Evolutionary conservation across 2,113 vertebrate genomes (phyloP).

Genomic region (Chionodraco myersi): DNA sequence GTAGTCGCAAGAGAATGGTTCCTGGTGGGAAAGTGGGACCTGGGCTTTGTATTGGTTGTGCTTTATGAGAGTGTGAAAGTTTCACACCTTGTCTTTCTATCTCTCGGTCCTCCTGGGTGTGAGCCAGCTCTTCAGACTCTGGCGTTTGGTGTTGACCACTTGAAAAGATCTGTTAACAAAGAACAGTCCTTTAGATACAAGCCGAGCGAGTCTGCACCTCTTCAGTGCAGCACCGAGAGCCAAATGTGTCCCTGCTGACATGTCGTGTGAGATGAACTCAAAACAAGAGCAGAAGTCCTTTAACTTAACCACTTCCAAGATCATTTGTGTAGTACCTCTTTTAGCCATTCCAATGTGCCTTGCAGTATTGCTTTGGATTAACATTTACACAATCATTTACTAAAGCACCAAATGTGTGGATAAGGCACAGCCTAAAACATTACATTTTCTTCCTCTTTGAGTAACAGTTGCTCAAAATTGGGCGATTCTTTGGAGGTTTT

Average conservation of each 20-base stretch:
- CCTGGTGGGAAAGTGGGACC: no score
- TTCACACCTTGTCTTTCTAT: constrained; percentile 35
- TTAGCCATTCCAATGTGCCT: no score
- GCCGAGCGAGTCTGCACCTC: constrained; percentile 59
- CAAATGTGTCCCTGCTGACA: constrained; percentile 17
- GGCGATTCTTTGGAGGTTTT: no score
- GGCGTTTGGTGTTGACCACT: constrained; percentile 57
- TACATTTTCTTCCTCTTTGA: no score
- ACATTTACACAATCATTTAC: no score
- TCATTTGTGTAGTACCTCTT: background rate
- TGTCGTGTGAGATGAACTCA: background rate
- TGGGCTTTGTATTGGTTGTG: constrained; percentile 13
- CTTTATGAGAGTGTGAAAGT: background rate
- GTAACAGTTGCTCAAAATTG: background rate
- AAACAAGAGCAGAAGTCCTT: background rate
- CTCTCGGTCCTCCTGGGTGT: constrained; percentile 38
- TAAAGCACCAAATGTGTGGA: no score
- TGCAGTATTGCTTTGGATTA: no score
- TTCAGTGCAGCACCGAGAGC: constrained; percentile 47
- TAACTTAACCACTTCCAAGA: background rate
- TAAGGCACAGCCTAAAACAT: no score
- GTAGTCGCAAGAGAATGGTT: no score
- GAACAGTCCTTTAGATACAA: constrained; percentile 70
- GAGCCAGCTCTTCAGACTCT: constrained; percentile 43
- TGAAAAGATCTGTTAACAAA: constrained; percentile 74